Conservation (phyloP, 2,888 invertebrate species). For the Polietes domitor region DNA sequence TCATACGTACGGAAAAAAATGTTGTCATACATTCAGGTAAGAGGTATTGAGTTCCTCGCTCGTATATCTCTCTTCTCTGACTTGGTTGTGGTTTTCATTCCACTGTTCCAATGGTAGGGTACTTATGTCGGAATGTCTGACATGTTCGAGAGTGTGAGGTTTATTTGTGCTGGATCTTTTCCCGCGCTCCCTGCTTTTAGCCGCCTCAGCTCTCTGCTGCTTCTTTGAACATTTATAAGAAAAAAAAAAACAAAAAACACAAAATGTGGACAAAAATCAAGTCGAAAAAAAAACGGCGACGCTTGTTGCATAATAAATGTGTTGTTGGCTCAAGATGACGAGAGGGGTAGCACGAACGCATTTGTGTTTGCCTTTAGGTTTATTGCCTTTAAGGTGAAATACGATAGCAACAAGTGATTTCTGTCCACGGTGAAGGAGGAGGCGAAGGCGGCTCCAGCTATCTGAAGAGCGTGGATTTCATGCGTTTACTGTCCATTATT, state of each 20-base stretch:
- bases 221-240: not conserved
- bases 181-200: not conserved
- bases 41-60: not conserved
- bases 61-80: not conserved
- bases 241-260: not conserved
- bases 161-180: not conserved
- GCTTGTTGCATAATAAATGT: conserved; percentile 80
- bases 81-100: not conserved
- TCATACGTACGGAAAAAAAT: conserved; percentile 32
- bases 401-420: conserved; percentile 18
- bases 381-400: conserved; percentile 12
- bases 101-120: not conserved
- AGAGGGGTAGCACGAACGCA: conserved; percentile 1
- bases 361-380: conserved; percentile 12
- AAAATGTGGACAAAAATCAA: conserved; percentile 1
- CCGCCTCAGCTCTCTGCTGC: not conserved
- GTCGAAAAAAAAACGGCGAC: conserved; percentile 57
- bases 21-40: conserved; percentile 16
- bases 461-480: not conserved
- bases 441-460: not conserved
- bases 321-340: conserved; percentile 60
- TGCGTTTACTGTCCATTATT: conserved; percentile 9
- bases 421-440: not conserved
- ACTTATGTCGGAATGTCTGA: conserved; percentile 36
- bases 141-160: conserved; percentile 14